Evolutionary conservation across 1,140 invertebrate genomes (phyloP), one percentile per base, ranked within the genome.

Genomic region (Arctopsyche grandis): DNA sequence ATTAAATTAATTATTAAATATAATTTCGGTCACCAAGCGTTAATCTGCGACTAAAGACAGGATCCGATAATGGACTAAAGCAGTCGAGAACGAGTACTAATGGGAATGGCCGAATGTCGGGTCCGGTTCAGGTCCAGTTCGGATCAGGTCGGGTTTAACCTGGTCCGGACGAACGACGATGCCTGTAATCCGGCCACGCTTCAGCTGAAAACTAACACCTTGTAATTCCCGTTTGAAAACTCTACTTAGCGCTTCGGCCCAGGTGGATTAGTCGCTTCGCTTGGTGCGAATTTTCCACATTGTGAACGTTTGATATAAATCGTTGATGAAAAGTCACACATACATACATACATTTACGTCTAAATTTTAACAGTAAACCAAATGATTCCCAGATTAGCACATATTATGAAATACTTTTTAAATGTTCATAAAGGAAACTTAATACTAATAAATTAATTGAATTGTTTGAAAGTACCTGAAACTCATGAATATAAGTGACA

Each of bases 141-240:
- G 16, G 69, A 10, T 38, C 69, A 5, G 24, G 14, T 46, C 38
- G 16, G 16, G 69, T 38, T 71, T 71, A 71, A 71, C 69, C 69
- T 71, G 69, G 26, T 48, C 43, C 5, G 43, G n/a, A 71, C 24
- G 14, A 0, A 10, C 38, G n/a, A 12, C 12, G 44, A 71, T n/a
- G 5, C 43, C 69, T 71, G 69, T 71, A 71, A 71, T 71, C 69
- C 43, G n/a, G n/a, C 14, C 44, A 44, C 69, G 69, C 69, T 46
- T 71, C 69, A 48, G 69, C 69, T 71, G 38, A 71, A 66, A 71
- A 71, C 69, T 71, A 71, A 71, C 29, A 71, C 69, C 69, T 46
- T 71, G 69, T 71, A 71, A 71, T 71, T 16, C 69, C 69, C 26
- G 24, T 44, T 71, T 38, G 69, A 71, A 71, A 71, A 48, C 69